These are phyloP conservation scores for Choristoneura fumiferana DNA, from an alignment of 1,140 invertebrate genomes.

Conservation along the genomic window DNA sequence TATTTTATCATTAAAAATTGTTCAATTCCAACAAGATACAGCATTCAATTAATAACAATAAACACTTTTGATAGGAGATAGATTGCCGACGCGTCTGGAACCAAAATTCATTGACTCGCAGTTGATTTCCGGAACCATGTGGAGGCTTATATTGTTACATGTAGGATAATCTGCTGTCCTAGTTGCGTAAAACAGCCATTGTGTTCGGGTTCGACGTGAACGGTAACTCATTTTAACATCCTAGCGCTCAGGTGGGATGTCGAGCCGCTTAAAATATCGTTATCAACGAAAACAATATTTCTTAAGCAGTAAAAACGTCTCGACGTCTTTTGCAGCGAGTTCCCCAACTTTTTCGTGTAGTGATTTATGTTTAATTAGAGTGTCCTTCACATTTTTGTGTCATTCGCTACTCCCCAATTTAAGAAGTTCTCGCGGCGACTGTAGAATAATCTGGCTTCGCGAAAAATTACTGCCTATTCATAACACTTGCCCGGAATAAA, in stretches of 20 bases:
- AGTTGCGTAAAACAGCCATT: not conserved
- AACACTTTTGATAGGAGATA: too few relatives aligned
- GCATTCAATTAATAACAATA: too few relatives aligned
- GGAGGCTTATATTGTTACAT: too few relatives aligned
- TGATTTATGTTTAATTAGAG: conserved; percentile 70
- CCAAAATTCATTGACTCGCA: too few relatives aligned
- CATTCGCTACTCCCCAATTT: conserved; percentile 28
- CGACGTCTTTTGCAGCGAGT: conserved; percentile 40
- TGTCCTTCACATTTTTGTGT: conserved; percentile 45
- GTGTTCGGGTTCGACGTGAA: conserved; percentile 11
- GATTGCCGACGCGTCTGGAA: too few relatives aligned
- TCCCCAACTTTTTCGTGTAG: conserved; percentile 43
- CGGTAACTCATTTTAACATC: conserved; percentile 48
- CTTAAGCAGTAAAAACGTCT: conserved; percentile 52
- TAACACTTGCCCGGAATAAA: not conserved
- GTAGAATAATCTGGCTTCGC: not conserved
- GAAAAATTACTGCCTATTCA: conserved; percentile 26
- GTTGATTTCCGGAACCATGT: too few relatives aligned
- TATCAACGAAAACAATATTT: conserved; percentile 63
- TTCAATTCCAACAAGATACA: too few relatives aligned
- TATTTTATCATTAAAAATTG: too few relatives aligned
- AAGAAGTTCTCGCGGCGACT: conserved; percentile 27
- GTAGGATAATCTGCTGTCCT: not conserved
- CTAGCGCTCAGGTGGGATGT: conserved; percentile 58
- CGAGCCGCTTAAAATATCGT: conserved; percentile 63